These are phyloP conservation scores for Macrophya annulata DNA, from an alignment of 2,888 invertebrate genomes.

Conservation along the genomic window DNA sequence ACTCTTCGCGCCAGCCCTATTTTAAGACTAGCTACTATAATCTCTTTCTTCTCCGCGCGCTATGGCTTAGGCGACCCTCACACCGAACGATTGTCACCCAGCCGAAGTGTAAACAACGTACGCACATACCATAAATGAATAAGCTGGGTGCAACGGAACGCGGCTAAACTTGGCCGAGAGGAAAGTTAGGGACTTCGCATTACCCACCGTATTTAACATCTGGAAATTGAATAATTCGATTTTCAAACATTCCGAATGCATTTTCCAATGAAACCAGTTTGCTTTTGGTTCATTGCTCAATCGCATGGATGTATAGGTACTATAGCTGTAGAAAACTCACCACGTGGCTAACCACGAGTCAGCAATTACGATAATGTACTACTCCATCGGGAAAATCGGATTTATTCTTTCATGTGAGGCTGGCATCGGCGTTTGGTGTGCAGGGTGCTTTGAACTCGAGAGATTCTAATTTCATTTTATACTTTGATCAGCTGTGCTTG, in stretches of 20 bases:
- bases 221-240: background rate
- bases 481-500: conserved; percentile 29
- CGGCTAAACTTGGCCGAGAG: background rate
- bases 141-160: background rate
- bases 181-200: too few species aligned
- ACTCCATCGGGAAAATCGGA: background rate
- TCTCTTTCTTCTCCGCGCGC: conserved; percentile 65
- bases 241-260: background rate
- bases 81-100: conserved; percentile 41
- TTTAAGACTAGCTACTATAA: conserved; percentile 77
- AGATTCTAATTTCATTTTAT: background rate
- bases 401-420: background rate
- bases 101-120: background rate
- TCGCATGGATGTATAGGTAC: background rate
- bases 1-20: conserved; percentile 72
- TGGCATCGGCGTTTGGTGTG: background rate
- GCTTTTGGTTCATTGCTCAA: background rate
- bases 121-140: background rate
- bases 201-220: background rate
- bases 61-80: conserved; percentile 52
- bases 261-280: background rate
- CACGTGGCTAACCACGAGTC: background rate
- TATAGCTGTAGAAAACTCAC: background rate
- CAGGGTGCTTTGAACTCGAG: background rate
- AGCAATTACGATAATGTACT: background rate